Evolutionary conservation across 2,113 vertebrate genomes (phyloP).

Genomic region (Mobula hypostoma): DNA sequence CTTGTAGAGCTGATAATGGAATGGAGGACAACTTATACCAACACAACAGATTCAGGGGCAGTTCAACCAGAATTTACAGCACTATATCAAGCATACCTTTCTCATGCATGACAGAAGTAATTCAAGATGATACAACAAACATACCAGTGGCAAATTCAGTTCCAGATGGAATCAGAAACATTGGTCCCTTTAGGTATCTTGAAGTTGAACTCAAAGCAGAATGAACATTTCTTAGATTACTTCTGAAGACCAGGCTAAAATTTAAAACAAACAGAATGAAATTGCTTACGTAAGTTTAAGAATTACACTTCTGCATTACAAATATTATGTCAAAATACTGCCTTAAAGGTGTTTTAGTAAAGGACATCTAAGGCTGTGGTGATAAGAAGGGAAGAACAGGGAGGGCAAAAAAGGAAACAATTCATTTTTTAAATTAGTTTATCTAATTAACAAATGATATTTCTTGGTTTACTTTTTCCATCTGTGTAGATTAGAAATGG

Average conservation of each 20-base stretch:
- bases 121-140: neutral
- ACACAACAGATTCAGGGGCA: neutral
- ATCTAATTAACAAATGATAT: neutral
- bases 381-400: neutral
- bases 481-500: neutral
- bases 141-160: neutral
- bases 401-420: too few species aligned
- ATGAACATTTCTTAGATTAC: neutral
- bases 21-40: neutral
- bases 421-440: neutral
- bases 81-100: neutral
- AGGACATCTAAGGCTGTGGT: too few species aligned
- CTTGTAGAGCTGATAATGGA: neutral
- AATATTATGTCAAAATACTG: neutral
- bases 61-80: neutral
- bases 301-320: neutral
- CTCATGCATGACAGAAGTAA: neutral
- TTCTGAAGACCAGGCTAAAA: neutral
- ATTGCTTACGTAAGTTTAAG: neutral
- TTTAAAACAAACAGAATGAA: neutral
- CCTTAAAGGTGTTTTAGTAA: neutral
- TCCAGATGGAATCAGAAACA: constrained; percentile 11
- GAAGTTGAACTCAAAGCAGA: constrained; percentile 18
- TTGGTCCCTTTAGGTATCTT: neutral
- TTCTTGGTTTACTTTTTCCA: neutral